Evolutionary conservation across 37 sponge, comb jelly and placozoan species (phyloP).

Genomic region (Theonella swinhoei): DNA sequence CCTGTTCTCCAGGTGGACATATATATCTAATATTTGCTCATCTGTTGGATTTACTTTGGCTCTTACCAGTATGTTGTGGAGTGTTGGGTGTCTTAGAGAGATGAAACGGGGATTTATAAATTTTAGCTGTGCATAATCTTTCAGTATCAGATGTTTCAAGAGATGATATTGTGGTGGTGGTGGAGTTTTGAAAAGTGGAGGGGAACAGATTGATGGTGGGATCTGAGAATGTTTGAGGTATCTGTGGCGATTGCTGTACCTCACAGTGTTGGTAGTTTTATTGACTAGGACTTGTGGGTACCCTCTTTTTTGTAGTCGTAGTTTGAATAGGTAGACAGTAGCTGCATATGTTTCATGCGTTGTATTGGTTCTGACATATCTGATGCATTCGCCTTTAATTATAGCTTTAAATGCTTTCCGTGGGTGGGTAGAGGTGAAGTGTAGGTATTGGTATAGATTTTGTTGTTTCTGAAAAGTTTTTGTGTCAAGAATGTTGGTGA

Average conservation of each 20-base stretch:
- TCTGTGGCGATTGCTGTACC: background rate
- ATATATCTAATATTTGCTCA: conserved; percentile 15
- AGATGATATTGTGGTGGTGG: conserved; percentile 25
- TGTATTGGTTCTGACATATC: background rate
- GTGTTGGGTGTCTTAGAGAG: conserved; percentile 2
- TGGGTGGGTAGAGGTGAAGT: conserved; percentile 16
- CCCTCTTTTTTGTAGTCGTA: background rate
- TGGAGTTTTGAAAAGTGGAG: conserved; percentile 22
- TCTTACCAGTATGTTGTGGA: background rate
- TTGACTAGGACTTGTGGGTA: background rate
- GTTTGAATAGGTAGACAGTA: background rate
- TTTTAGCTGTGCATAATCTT: conserved; percentile 2
- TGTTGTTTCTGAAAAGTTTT: conserved; percentile 1
- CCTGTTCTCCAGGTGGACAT: background rate
- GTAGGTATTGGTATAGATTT: conserved; percentile 8
- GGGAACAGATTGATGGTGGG: background rate
- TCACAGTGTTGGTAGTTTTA: background rate
- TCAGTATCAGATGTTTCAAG: conserved; percentile 11
- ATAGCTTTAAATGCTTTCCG: background rate
- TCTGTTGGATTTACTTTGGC: conserved; percentile 20
- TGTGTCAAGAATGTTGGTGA: background rate
- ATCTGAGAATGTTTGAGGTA: background rate
- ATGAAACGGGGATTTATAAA: conserved; percentile 3
- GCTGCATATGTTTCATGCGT: background rate
- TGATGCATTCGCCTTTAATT: conserved; percentile 11